These are phyloP conservation scores for Nomada ferruginata DNA, from an alignment of 2,888 invertebrate species.

Conservation along the genomic window DNA sequence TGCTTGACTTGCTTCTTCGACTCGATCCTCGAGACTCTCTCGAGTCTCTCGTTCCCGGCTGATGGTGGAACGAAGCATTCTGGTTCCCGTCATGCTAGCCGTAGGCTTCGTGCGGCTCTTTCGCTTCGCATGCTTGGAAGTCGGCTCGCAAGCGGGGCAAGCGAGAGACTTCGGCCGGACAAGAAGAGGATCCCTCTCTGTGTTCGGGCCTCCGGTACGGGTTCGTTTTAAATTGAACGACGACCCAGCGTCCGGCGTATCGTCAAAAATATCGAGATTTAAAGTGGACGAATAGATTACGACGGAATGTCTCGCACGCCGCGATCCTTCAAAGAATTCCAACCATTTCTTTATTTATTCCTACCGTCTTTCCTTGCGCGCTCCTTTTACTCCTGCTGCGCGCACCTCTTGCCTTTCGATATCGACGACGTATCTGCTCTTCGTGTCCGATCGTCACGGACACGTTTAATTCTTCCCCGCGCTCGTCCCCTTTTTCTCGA, in stretches of 20 bases:
- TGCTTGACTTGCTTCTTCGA: constrained; percentile 71
- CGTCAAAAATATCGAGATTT: constrained; percentile 66
- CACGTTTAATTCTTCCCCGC: constrained; percentile 44
- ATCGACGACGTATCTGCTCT: constrained; percentile 52
- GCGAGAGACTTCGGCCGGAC: constrained; percentile 25
- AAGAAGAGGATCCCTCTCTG: constrained; percentile 33
- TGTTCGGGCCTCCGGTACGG: constrained; percentile 15
- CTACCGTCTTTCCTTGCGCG: not conserved
- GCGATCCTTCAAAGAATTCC: constrained; percentile 58
- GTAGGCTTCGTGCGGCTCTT: constrained; percentile 77
- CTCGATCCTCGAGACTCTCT: constrained; percentile 71
- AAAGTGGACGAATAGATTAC: constrained; percentile 66
- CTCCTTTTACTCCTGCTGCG: not conserved
- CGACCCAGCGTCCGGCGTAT: constrained; percentile 66
- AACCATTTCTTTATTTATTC: constrained; percentile 49
- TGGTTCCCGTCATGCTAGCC: constrained; percentile 80
- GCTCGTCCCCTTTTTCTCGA: constrained; percentile 18
- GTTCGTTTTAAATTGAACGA: constrained; percentile 72
- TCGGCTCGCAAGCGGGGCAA: constrained; percentile 5
- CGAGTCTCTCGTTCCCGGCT: constrained; percentile 65
- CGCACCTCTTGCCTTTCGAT: constrained; percentile 26
- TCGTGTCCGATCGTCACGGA: constrained; percentile 52
- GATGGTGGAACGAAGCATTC: constrained; percentile 78
- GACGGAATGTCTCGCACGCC: constrained; percentile 56
- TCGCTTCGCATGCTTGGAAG: constrained; percentile 62